Base-by-base conservation (phyloP, 2,888 invertebrate species). In the Phytoseiulus persimilis region DNA sequence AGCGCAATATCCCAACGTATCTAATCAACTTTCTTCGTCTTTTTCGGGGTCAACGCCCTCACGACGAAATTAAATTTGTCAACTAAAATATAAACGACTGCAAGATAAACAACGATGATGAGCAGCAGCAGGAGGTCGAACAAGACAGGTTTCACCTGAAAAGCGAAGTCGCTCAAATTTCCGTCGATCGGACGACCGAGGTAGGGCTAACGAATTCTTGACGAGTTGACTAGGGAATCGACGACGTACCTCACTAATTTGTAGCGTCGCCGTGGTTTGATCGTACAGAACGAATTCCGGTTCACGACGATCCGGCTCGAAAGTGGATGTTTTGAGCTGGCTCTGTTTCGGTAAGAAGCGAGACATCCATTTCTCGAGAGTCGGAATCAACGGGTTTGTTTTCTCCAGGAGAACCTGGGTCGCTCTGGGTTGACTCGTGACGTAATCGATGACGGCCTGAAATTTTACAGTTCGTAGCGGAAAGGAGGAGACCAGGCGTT, bases 61-160 rank as follows among this genome's bases (percentile, higher is more conserved):
- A 87, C 87, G n/a, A 87, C 87, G 92, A 33, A 23, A 1, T 31
- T 1, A n/a, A 87, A 87, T 31, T 87, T 33, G 28, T 11, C 28
- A 28, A 97, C 95, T 23, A 95, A 94, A 91, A 96, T 94, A 93
- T 97, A 98, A n/a, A 98, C 94, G 6, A 95, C 92, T n/a, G 95
- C 94, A 90, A 99, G 94, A 93, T 99, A 99, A 33, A 95, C 94
- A 83, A 95, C 94, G 92, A 99, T 98, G 83, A 95, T 95, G 90
- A 96, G 93, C 0, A 98, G 98, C 28, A 99, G 94, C 91, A 99
- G 95, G 92, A 99, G 95, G 94, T 99, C 99, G 94, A 99, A 99
- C 90, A 98, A 95, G 18, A 99, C 99, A 91, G 99, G 99, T 93
- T 99, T 99, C 9, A 98, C 98, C 87, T 87, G 45, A 32, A 33